A percentile compares a stretch with the other conserved stretches of the same genome.
Conservation (phyloP, 2,797 vertebrate genomes). For the Alosa sapidissima region DNA sequence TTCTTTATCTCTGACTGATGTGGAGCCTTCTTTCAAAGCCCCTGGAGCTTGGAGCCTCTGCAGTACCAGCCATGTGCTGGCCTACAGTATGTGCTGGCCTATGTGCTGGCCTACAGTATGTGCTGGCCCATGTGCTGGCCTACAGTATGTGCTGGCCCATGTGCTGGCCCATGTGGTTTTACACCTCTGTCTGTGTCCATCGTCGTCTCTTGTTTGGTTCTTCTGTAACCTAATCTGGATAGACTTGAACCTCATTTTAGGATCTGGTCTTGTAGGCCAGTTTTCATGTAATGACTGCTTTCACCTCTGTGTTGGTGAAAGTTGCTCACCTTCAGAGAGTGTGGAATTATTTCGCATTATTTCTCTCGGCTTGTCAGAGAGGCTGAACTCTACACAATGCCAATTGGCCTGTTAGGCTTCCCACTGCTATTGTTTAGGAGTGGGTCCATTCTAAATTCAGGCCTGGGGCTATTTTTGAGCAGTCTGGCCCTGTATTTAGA, state of each 20-base stretch:
- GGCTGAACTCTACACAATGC: background rate
- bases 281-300: background rate
- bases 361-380: background rate
- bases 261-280: background rate
- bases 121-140: background rate
- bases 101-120: background rate
- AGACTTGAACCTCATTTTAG: background rate
- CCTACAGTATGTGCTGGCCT: background rate
- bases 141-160: background rate
- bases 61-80: background rate
- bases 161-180: background rate
- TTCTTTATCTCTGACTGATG: background rate
- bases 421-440: conserved; percentile 54
- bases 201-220: background rate
- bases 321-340: background rate
- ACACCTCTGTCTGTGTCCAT: background rate
- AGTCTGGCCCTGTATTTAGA: conserved; percentile 59
- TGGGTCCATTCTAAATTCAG: conserved; percentile 48
- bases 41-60: background rate
- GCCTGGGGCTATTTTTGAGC: conserved; percentile 58
- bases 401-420: background rate
- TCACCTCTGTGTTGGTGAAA: background rate
- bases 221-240: background rate
- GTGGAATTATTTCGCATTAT: background rate
- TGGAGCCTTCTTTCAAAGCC: background rate